Base-by-base conservation (phyloP, 2,888 invertebrate species). In the Scaptomyza polygonia region DNA sequence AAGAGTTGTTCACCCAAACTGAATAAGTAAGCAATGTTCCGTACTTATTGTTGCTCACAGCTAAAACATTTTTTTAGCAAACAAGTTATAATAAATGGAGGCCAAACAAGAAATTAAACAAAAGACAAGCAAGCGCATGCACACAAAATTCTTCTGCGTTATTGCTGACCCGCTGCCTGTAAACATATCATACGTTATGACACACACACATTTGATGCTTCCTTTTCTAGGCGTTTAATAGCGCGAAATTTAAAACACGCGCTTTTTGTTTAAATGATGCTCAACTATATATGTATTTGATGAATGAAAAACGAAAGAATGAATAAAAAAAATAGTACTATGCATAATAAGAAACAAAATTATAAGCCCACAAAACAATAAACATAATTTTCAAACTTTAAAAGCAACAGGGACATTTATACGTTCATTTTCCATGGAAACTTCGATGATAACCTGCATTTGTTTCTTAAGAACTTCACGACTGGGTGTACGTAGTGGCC, bases 351-450 rank as follows among this genome's bases (percentile, higher is more conserved):
- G 6, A 18, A 49, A 49, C 12, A 39, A 36, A 51, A 25, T 12
- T 6, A 40, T 39, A 45, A 64, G 18, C 43, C 43, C 54, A 52
- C 5, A 34, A 7, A 47, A 43, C 30, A 49, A 16, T 21, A 29
- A 42, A 54, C 43, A 45, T 5, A n/a, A 29, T 25, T 47, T 49
- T 79, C 42, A 84, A 59, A 56, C 49, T 42, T 72, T 77, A 64
- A 88, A 79, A 52, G 64, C 83, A 58, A 91, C 88, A 54, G 91
- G 91, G 64, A 91, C 84, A 27, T 74, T 80, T n/a, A 90, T 86
- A n/a, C 87, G 88, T 64, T 90, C 90, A 53, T 86, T 90, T 58
- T 90, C 90, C 83, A 90, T 86, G 25, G 87, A 88, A 44, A 91
- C 90, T 57, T 70, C 72, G 54, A 91, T 78, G 7, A 81, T 42